Conservation (phyloP, 2,797 vertebrate species). For the Pogonophryne albipinna region DNA sequence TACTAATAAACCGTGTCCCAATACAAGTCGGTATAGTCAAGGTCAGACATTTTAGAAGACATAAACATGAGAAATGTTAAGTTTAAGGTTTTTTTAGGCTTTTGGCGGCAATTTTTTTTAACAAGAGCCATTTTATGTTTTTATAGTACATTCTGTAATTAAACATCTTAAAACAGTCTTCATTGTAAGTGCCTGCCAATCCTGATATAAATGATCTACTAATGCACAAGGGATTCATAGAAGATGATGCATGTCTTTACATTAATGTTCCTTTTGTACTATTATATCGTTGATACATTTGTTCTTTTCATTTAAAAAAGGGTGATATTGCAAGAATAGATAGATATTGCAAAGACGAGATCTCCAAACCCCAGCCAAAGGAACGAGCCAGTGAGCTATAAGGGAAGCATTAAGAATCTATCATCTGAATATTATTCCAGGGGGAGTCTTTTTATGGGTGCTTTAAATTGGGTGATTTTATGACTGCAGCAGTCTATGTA, state of each 20-base stretch:
- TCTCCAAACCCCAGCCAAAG: not conserved
- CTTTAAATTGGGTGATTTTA: slow-evolving; percentile 73
- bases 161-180: not conserved
- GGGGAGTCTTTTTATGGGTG: slow-evolving; percentile 61
- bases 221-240: not conserved
- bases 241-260: not conserved
- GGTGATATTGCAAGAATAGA: not conserved
- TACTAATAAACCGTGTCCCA: too few relatives aligned
- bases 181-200: not conserved
- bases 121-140: not conserved
- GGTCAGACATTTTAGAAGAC: too few relatives aligned
- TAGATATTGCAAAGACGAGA: slow-evolving; percentile 25
- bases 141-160: not conserved
- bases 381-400: slow-evolving; percentile 18
- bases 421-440: slow-evolving; percentile 66
- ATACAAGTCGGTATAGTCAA: too few relatives aligned
- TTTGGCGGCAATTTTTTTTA: not conserved
- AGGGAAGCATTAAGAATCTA: slow-evolving; percentile 47
- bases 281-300: not conserved
- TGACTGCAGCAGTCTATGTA: slow-evolving; percentile 61
- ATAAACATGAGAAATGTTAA: too few relatives aligned
- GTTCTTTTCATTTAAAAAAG: slow-evolving; percentile 13
- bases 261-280: not conserved
- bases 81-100: too few relatives aligned
- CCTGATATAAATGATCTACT: not conserved